Conservation (phyloP, 2,113 vertebrate genomes). For the Mirounga angustirostris region DNA sequence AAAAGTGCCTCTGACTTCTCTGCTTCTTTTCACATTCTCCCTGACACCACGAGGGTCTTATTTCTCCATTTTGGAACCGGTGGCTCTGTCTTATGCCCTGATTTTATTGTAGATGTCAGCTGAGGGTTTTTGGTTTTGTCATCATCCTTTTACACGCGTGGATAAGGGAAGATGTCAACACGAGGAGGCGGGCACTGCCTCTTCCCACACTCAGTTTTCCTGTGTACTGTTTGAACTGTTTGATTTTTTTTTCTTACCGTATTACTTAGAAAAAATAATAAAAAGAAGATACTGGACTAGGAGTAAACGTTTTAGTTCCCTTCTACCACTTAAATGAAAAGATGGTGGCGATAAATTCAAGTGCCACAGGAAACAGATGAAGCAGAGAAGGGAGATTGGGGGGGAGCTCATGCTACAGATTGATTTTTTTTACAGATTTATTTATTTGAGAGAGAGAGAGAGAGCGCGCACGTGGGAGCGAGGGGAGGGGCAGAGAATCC, state of each 20-base stretch:
- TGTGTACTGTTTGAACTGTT: not conserved
- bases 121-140: not conserved
- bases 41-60: not conserved
- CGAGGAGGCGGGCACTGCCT: not conserved
- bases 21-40: not conserved
- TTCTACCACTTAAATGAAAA: not conserved
- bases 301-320: not conserved
- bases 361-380: not conserved
- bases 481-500: not conserved
- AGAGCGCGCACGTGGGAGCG: not conserved
- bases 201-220: not conserved
- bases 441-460: not conserved
- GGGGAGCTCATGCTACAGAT: not conserved
- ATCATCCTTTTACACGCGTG: not conserved
- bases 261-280: constrained; percentile 27
- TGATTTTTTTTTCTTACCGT: not conserved
- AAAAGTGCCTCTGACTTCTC: not conserved
- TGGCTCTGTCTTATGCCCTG: not conserved
- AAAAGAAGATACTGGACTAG: not conserved
- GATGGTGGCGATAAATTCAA: not conserved
- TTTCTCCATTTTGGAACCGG: not conserved
- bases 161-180: not conserved
- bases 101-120: not conserved
- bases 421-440: not conserved
- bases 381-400: not conserved